Conservation (phyloP, 2,797 vertebrate species). For the Triplophysa bombifrons region DNA sequence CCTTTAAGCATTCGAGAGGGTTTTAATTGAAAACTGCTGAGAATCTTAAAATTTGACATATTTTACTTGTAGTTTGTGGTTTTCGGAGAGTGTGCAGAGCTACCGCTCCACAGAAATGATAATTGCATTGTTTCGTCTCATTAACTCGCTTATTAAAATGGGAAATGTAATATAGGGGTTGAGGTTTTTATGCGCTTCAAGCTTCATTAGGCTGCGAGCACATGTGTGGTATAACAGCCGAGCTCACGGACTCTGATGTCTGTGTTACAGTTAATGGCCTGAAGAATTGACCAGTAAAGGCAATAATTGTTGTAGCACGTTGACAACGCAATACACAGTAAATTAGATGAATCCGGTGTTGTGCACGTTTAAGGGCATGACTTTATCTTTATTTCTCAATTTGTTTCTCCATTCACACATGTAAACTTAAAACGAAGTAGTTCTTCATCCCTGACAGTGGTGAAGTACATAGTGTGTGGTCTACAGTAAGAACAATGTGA, state of each 20-base stretch:
- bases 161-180: constrained; percentile 47
- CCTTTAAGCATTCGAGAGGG: constrained; percentile 66
- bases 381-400: neutral
- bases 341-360: constrained; percentile 18
- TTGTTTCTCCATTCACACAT: neutral
- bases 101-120: constrained; percentile 65
- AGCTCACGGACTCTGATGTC: constrained; percentile 4
- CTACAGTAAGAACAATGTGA: no score
- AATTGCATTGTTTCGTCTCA: constrained; percentile 73
- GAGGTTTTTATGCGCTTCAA: constrained; percentile 36
- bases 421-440: neutral
- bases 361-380: neutral
- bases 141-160: constrained; percentile 71
- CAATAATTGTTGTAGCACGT: constrained; percentile 27
- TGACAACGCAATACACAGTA: constrained; percentile 26
- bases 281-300: constrained; percentile 35
- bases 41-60: constrained; percentile 58
- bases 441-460: no score
- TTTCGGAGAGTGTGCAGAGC: constrained; percentile 56
- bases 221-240: constrained; percentile 18
- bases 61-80: constrained; percentile 65
- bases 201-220: constrained; percentile 37
- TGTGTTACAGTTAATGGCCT: constrained; percentile 32
- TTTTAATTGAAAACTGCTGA: constrained; percentile 69
- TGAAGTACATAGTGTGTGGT: no score